A percentile compares a stretch with the other conserved stretches of the same genome.
Conservation (phyloP, 2,888 invertebrate genomes). For the Hydraecia micacea region DNA sequence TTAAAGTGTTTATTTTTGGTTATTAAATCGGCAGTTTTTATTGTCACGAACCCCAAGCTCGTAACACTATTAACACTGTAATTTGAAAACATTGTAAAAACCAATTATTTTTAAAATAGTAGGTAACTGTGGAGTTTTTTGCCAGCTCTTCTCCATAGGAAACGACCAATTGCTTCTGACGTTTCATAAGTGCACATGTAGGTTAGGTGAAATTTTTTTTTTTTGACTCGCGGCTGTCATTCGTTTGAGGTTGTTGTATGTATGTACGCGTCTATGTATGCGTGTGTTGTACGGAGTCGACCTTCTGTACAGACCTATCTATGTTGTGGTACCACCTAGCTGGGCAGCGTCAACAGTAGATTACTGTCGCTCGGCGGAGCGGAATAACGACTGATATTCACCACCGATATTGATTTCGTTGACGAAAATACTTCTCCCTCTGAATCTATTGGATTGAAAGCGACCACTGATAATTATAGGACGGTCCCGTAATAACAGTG, state of each 20-base stretch:
- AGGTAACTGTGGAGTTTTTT: no score
- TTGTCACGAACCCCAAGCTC: no score
- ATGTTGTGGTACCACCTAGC: background rate
- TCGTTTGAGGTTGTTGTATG: background rate
- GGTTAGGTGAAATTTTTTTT: no score
- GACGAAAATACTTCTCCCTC: slow-evolving; percentile 15
- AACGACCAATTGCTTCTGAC: no score
- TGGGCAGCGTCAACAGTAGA: slow-evolving; percentile 22
- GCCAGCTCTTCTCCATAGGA: no score
- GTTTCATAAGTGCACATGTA: no score
- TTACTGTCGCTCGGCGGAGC: slow-evolving; percentile 39
- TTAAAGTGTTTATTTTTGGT: no score
- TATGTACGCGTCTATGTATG: background rate
- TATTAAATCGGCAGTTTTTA: no score
- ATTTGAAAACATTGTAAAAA: no score
- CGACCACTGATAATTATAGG: background rate
- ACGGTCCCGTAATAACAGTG: background rate
- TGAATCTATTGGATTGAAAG: background rate
- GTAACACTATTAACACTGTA: no score
- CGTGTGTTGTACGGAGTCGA: background rate
- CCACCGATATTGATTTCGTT: slow-evolving; percentile 38
- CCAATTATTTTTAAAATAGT: no score
- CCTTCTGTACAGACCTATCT: background rate
- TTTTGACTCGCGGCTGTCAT: background rate
- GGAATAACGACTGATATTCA: slow-evolving; percentile 48